Percentiles rank a stretch among this genome's conserved stretches.
These are phyloP conservation scores for Conger conger DNA, from an alignment of 2,113 vertebrate genomes.

Conservation along the genomic window DNA sequence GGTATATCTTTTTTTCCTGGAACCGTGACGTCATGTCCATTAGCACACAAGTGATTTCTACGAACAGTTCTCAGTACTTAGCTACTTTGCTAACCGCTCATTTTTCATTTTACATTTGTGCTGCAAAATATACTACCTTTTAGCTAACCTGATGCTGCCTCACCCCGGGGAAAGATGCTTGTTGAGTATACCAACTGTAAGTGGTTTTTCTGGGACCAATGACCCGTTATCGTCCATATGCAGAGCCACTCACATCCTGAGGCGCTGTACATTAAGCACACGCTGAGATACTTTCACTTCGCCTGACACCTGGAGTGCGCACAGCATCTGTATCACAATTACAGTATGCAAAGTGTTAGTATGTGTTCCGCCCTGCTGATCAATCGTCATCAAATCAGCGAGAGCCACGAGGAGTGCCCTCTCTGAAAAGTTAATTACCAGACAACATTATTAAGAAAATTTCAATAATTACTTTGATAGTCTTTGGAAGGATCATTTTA, in stretches of 20 bases:
- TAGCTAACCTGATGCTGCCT: not conserved
- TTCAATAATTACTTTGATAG: conserved; percentile 32
- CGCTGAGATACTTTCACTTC: not conserved
- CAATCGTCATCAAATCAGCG: conserved; percentile 13
- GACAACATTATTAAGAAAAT: conserved; percentile 19
- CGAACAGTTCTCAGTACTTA: not conserved
- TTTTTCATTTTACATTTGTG: not conserved
- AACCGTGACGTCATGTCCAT: not conserved
- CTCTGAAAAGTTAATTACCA: conserved; percentile 16
- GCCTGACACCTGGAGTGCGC: not conserved
- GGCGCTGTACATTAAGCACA: not conserved
- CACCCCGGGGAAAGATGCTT: not conserved
- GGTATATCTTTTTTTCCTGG: not conserved
- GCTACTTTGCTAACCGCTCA: not conserved
- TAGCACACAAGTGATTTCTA: not conserved
- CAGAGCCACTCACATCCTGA: not conserved
- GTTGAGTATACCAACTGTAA: not conserved
- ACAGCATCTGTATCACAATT: not conserved
- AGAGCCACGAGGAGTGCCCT: not conserved
- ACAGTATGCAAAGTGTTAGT: not conserved
- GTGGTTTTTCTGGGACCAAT: not conserved
- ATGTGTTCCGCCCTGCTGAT: not conserved
- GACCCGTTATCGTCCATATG: not conserved
- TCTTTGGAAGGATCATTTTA: conserved; percentile 38
- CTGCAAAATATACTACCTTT: not conserved